These are phyloP conservation scores for Eupristina koningsbergeri DNA, from an alignment of 1,140 invertebrate genomes.

Conservation along the genomic window DNA sequence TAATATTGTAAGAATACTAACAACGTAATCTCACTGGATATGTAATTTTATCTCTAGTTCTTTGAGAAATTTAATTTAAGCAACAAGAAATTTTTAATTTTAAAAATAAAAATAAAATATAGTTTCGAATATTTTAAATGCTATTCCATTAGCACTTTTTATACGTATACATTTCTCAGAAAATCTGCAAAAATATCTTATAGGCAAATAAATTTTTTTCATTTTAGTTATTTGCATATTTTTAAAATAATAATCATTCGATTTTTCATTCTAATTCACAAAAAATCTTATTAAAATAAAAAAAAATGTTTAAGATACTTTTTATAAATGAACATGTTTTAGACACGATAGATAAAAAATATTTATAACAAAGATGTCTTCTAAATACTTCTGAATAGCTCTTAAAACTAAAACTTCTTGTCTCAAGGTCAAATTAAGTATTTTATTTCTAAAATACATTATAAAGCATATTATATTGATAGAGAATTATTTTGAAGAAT, in stretches of 20 bases:
- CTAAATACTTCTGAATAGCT: not conserved
- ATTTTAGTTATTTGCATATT: not conserved
- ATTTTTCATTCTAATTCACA: not conserved
- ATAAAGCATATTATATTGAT: not conserved
- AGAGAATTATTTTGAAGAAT: not conserved
- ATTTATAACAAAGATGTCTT: not conserved
- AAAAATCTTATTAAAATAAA: not conserved
- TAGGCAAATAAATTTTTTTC: not conserved
- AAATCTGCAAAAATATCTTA: not conserved
- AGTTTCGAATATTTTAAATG: not conserved
- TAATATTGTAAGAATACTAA: no score
- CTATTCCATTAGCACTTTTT: not conserved
- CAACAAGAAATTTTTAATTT: no score
- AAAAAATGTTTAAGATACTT: not conserved
- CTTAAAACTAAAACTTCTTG: constrained; percentile 4
- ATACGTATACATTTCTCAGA: not conserved
- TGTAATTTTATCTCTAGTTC: not conserved
- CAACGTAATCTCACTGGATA: no score
- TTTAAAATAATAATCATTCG: not conserved
- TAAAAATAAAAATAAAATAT: not conserved
- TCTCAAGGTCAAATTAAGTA: constrained; percentile 13
- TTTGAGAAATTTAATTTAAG: not conserved
- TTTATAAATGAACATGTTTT: not conserved
- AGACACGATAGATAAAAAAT: not conserved
- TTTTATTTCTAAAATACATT: not conserved